Evolutionary conservation across 2,797 vertebrate genomes (phyloP), one percentile per base, ranked within the genome.

Genomic region (Malacoctenus gilli): DNA sequence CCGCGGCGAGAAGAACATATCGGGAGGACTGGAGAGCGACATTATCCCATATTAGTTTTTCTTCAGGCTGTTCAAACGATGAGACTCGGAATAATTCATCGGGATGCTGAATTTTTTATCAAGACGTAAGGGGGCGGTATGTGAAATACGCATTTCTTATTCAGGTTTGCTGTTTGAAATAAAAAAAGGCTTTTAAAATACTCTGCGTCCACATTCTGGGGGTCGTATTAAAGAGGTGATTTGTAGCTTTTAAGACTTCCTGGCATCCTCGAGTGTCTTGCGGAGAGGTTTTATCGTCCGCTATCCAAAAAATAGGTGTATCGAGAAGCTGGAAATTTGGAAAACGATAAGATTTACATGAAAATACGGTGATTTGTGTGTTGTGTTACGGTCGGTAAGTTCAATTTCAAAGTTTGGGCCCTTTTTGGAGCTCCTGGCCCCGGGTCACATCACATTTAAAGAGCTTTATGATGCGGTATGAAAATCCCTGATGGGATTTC

Each of bases 11-110:
- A 35, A 16, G 42, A 59, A 54, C 34, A 23, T 6, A 20, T 13
- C 16, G 39, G 28, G 34, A 36, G 60, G 49, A 28, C 54, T 64
- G 39, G 21, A 31, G 61, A 59, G 59, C 68, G 52, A 42, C 46
- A 25, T 59, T 65, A 59, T 34, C 37, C 46, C 63, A 44, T 44
- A 41, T 39, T 51, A 42, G 25, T 20, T 57, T 58, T 37, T 72
- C 67, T 59, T 41, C 11, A 2, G 53, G 76, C 41, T 59, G 48
- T 55, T 40, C 15, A n/a, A 25, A 40, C 42, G 44, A 64, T 52
- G 58, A 67, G 60, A 72, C 52, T 63, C 49, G 37, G 60, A 82
- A 77, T 74, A 63, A 82, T 77, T 76, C 62, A 80, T 68, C 23
- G 25, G 38, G 12, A 56, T 68, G 51, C 44, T 60, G 34, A 60